Conservation (phyloP, 1,140 invertebrate genomes). For the Drosophila takahashii region DNA sequence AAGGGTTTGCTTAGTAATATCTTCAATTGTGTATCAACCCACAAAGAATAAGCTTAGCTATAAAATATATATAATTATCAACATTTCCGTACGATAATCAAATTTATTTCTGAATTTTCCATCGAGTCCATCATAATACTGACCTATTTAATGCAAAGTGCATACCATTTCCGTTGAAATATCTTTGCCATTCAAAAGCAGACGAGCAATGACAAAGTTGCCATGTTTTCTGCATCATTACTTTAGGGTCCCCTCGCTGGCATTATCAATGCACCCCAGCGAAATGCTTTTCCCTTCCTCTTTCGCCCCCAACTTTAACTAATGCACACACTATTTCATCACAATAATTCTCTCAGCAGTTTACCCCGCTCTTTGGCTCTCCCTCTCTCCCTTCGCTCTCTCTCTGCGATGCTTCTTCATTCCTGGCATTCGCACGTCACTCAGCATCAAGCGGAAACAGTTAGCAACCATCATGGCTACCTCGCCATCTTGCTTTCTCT, state of each 20-base stretch:
- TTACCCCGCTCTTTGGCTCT: neutral
- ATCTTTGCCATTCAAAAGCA: conserved; percentile 15
- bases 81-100: neutral
- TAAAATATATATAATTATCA: too few species aligned
- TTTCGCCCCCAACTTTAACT: conserved; percentile 37
- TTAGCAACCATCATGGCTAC: conserved; percentile 69
- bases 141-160: conserved; percentile 35
- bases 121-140: conserved; percentile 7
- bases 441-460: conserved; percentile 75
- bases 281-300: conserved; percentile 4
- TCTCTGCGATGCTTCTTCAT: conserved; percentile 59
- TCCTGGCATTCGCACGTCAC: conserved; percentile 76
- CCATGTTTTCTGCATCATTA: conserved; percentile 47
- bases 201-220: conserved; percentile 36
- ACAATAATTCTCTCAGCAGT: conserved; percentile 51
- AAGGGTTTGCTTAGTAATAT: neutral
- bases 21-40: too few species aligned
- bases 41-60: too few species aligned
- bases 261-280: conserved; percentile 28
- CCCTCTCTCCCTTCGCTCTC: neutral
- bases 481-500: conserved; percentile 31
- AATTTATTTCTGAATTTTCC: neutral
- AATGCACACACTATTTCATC: conserved; percentile 61
- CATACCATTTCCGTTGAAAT: conserved; percentile 23
- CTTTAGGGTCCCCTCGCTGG: conserved; percentile 22